phyloP scores from a whole-genome alignment of 1,140 invertebrate genomes.

The Druon quercuslanigerum region DNA sequence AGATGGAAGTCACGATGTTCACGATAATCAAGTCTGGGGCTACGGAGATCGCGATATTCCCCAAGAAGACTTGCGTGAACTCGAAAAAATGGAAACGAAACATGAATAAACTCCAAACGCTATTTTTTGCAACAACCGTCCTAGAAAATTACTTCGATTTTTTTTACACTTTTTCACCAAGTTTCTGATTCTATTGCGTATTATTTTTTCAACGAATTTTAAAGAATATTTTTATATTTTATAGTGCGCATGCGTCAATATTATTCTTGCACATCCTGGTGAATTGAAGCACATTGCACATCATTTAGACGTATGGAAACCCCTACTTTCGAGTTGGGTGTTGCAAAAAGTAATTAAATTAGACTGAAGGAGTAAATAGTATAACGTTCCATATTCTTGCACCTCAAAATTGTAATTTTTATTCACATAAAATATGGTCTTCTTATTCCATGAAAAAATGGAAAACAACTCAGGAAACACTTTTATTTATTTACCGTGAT shows the following conservation, averaged over 20 bases:
- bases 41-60: conserved; percentile 78
- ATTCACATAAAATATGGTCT: not conserved
- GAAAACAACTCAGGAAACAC: not conserved
- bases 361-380: not conserved
- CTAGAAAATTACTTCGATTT: too few relatives aligned
- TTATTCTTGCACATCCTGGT: too few relatives aligned
- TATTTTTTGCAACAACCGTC: too few relatives aligned
- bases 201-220: too few relatives aligned
- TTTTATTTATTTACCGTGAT: not conserved
- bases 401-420: not conserved
- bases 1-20: conserved; percentile 78
- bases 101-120: not conserved
- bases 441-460: not conserved
- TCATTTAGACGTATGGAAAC: too few relatives aligned
- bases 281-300: too few relatives aligned
- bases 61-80: conserved; percentile 73
- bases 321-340: too few relatives aligned
- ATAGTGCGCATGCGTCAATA: too few relatives aligned
- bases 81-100: conserved; percentile 71
- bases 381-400: conserved; percentile 8
- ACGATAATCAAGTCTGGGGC: conserved; percentile 76
- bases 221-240: too few relatives aligned
- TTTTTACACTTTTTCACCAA: too few relatives aligned
- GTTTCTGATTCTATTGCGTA: too few relatives aligned
- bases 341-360: not conserved